Evolutionary conservation across 2,797 vertebrate genomes (phyloP).

Genomic region (Lepidocolaptes lacrymiger): DNA sequence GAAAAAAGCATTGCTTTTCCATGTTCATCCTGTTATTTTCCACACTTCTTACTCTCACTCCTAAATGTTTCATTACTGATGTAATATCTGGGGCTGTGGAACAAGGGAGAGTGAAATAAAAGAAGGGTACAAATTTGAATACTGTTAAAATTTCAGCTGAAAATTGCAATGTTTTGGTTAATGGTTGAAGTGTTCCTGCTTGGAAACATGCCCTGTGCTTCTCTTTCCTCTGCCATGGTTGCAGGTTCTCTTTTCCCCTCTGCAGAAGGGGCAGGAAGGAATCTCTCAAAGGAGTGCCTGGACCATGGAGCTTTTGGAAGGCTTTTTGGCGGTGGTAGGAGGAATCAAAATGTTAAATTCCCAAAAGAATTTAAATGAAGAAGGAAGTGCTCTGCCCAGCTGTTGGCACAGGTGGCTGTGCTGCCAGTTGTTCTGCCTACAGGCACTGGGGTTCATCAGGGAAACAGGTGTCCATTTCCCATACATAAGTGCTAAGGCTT

Average conservation of each 20-base stretch:
- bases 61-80: neutral
- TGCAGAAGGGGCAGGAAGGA: neutral
- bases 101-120: neutral
- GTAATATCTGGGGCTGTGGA: neutral
- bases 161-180: neutral
- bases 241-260: neutral
- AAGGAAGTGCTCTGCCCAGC: neutral
- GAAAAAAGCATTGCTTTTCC: neutral
- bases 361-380: too few species aligned
- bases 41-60: neutral
- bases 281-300: neutral
- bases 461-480: neutral
- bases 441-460: neutral
- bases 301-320: neutral
- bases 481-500: neutral
- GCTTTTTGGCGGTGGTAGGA: fast-evolving
- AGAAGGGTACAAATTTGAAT: neutral
- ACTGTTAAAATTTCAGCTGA: neutral
- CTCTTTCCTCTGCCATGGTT: neutral
- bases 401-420: neutral
- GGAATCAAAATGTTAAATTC: neutral
- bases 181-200: neutral
- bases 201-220: neutral
- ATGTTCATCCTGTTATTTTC: neutral
- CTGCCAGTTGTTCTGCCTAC: neutral